phyloP scores from a whole-genome alignment of 2,888 invertebrate genomes.

The Ectobius pallidus region DNA sequence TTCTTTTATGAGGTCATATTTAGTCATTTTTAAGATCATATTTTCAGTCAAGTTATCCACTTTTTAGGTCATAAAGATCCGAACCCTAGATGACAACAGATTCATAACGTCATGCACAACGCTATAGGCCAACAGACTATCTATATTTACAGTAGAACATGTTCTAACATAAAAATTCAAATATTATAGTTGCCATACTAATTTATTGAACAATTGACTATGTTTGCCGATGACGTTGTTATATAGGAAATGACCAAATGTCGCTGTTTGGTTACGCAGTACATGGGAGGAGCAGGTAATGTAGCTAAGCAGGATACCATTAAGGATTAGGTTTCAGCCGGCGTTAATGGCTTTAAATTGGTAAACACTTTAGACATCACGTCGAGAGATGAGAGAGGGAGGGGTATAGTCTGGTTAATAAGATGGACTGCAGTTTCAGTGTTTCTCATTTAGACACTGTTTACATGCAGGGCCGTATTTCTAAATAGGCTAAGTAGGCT shows the following conservation, averaged over 20 bases:
- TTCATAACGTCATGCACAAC: too few species aligned
- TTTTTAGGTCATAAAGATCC: too few species aligned
- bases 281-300: conserved; percentile 4
- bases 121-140: too few species aligned
- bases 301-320: conserved; percentile 28
- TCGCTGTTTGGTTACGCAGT: conserved; percentile 23
- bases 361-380: conserved; percentile 32
- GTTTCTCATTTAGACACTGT: too few species aligned
- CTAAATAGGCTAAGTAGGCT: too few species aligned
- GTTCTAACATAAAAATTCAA: background rate
- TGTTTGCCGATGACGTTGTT: conserved; percentile 11
- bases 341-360: conserved; percentile 38
- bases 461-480: too few species aligned
- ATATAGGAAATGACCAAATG: conserved; percentile 20
- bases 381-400: background rate
- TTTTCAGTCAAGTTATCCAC: too few species aligned
- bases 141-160: too few species aligned
- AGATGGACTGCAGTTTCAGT: too few species aligned
- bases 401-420: background rate
- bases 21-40: too few species aligned
- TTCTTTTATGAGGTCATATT: too few species aligned
- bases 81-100: too few species aligned
- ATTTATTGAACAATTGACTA: conserved; percentile 24
- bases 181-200: background rate
- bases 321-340: conserved; percentile 35